Percentiles rank a stretch among this genome's conserved stretches.
phyloP scores from a whole-genome alignment of 2,113 vertebrate genomes.

The Tonatia bakeri region DNA sequence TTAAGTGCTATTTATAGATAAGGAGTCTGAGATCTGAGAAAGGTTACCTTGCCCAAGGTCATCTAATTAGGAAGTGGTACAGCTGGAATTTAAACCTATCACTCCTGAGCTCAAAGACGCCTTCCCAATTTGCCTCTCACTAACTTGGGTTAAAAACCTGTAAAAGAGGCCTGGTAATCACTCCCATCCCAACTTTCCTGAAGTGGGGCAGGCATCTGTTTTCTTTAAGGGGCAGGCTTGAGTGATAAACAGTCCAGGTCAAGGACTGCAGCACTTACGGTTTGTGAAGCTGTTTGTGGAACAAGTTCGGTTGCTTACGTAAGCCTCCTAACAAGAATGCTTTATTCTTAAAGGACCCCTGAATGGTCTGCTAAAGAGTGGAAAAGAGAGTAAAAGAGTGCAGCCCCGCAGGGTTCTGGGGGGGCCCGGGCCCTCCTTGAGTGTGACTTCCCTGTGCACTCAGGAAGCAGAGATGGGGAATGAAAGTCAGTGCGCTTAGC shows the following conservation, averaged over 20 bases:
- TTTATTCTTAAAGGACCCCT: constrained; percentile 60
- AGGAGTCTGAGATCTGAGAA: background rate
- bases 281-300: constrained; percentile 13
- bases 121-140: background rate
- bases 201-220: constrained; percentile 14
- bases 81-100: background rate
- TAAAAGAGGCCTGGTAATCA: background rate
- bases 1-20: background rate
- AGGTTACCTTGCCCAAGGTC: constrained; percentile 30
- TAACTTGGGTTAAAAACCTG: background rate
- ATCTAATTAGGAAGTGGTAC: constrained; percentile 17
- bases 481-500: background rate
- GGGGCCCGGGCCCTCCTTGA: background rate
- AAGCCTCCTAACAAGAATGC: constrained; percentile 36
- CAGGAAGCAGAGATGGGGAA: background rate
- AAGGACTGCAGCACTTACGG: background rate
- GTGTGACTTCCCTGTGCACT: background rate
- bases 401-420: background rate
- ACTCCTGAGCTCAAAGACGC: background rate
- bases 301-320: background rate
- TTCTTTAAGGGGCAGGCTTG: background rate
- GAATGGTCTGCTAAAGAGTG: constrained; percentile 35
- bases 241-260: background rate
- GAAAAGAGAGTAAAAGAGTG: background rate
- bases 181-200: background rate